Evolutionary conservation across 2,888 invertebrate species (phyloP).

Genomic region (Stenodera caucasica): DNA sequence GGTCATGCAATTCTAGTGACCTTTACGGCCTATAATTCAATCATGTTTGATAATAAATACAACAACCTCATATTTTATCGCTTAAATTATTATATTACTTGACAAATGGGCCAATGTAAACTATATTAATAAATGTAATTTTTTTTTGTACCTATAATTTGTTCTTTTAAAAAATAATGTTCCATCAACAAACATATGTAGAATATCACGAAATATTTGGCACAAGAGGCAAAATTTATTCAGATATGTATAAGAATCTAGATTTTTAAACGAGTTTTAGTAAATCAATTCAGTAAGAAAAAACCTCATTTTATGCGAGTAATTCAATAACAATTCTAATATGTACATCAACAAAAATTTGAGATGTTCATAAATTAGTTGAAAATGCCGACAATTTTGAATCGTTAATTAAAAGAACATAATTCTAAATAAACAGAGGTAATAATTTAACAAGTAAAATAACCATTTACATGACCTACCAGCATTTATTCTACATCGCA

Average conservation of each 20-base stretch:
- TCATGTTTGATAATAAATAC: constrained; percentile 18
- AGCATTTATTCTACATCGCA: not conserved
- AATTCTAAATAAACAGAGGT: not conserved
- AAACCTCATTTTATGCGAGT: too few relatives aligned
- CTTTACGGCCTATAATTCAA: constrained; percentile 25
- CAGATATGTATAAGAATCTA: not conserved
- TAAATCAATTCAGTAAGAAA: too few relatives aligned
- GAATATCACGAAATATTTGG: constrained; percentile 4
- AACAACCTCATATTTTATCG: constrained; percentile 10
- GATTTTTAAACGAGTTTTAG: not conserved
- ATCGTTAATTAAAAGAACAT: not conserved
- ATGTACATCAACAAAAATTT: too few relatives aligned
- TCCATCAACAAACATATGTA: not conserved
- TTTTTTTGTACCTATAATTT: too few relatives aligned
- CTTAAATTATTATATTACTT: not conserved
- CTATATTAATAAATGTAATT: too few relatives aligned
- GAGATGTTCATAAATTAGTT: too few relatives aligned
- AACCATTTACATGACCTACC: not conserved
- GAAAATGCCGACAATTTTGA: too few relatives aligned
- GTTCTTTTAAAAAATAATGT: too few relatives aligned
- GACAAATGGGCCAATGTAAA: too few relatives aligned
- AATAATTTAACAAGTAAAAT: not conserved
- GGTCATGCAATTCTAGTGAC: constrained; percentile 27
- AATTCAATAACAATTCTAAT: too few relatives aligned
- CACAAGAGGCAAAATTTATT: not conserved